These are phyloP conservation scores for Trichomalopsis sarcophagae DNA, from an alignment of 1,140 invertebrate genomes.

Conservation along the genomic window DNA sequence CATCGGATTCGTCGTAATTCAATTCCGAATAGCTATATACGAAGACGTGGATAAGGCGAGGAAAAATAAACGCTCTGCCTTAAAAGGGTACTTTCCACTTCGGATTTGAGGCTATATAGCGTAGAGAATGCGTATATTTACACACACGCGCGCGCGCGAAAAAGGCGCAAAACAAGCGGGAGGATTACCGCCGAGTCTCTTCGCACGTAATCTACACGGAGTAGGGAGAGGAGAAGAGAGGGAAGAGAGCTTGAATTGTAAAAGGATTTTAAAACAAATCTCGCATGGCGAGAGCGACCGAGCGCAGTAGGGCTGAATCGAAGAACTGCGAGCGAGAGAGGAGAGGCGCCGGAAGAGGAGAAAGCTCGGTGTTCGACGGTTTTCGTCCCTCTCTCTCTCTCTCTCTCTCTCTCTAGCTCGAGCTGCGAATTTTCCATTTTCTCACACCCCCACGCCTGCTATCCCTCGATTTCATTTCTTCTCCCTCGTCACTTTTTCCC, in stretches of 20 bases:
- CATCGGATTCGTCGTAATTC: constrained; percentile 13
- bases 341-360: constrained; percentile 27
- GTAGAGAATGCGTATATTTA: background rate
- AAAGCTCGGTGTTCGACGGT: constrained; percentile 63
- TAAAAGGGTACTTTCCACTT: constrained; percentile 45
- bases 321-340: constrained; percentile 5
- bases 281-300: constrained; percentile 64
- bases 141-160: background rate
- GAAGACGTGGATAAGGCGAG: background rate
- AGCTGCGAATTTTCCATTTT: constrained; percentile 70
- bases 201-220: constrained; percentile 68
- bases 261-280: constrained; percentile 76
- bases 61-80: constrained; percentile 26
- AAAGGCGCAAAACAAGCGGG: constrained; percentile 52
- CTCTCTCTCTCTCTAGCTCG: background rate
- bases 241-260: constrained; percentile 64
- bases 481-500: constrained; percentile 47
- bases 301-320: background rate
- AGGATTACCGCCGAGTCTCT: constrained; percentile 64
- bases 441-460: constrained; percentile 52
- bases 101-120: background rate
- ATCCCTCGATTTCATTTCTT: background rate
- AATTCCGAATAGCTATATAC: constrained; percentile 11
- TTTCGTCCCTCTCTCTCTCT: constrained; percentile 51
- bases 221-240: constrained; percentile 32